Base-by-base conservation (phyloP, 2,797 vertebrate genomes). In the Parotocinclus haroldoi region DNA sequence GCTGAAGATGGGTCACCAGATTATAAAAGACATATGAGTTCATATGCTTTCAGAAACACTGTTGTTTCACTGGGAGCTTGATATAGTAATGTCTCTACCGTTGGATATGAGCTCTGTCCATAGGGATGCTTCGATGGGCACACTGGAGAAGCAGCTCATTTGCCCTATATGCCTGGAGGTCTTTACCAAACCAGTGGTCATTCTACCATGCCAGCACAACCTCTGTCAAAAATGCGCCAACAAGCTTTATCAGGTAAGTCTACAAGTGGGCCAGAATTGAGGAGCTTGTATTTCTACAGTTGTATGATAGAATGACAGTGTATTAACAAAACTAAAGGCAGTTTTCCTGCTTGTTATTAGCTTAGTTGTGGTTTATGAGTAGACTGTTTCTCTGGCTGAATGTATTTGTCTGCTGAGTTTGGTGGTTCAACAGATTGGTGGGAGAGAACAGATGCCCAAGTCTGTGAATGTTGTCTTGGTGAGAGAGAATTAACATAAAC, bases 141-240 rank as follows among this genome's bases (percentile, higher is more conserved):
- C 81, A 0, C 82, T 92, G 79, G 83, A 91, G 82, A 88, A 87
- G 46, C 89, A 92, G 81, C 88, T 92, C 58, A 85, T 86, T 73
- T 92, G 90, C 48, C 90, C 83, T 59, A 82, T 85, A 57, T 85
- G 83, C 49, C 52, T 83, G 73, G 82, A 85, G 40, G 73, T 85
- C 14, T 84, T 85, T 63, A 84, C 78, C 10, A 85, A 84, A 59
- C 83, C 83, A 11, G 83, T 85, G 42, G 82, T 85, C 64, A 82
- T 85, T 17, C 74, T 85, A 53, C 83, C 83, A 13, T 85, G 83
- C 71, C 79, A 79, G 52, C 83, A 85, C 72, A 85, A 85, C 73
- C 80, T 85, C 19, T 92, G 90, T 72, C 85, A 90, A 57, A 91
- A 87, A 78, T 92, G 90, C 75, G 90, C 91, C 60, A 91, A 91